Conservation (phyloP, 1,140 invertebrate genomes). For the Drosophila pectinifera region DNA sequence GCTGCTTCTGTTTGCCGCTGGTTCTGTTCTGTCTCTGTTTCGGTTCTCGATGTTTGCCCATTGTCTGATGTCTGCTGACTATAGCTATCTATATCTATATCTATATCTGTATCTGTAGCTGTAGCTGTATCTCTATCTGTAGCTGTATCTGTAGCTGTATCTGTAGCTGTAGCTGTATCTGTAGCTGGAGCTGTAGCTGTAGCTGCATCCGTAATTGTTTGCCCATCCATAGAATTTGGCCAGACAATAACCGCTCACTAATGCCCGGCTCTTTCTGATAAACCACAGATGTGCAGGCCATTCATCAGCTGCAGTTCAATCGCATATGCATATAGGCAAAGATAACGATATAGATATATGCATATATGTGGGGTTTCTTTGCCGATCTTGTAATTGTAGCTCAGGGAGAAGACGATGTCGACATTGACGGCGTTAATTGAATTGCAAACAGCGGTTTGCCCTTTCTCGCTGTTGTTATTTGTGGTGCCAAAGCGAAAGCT, state of each 20-base stretch:
- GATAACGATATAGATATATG: neutral
- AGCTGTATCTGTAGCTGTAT: conserved; percentile 31
- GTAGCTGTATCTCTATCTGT: neutral
- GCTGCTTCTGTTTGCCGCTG: conserved; percentile 37
- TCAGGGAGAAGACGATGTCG: conserved; percentile 35
- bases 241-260: conserved; percentile 59
- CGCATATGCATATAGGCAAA: neutral
- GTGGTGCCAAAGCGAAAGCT: conserved; percentile 54
- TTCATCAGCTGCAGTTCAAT: conserved; percentile 17
- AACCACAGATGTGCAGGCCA: conserved; percentile 48
- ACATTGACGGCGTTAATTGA: conserved; percentile 76
- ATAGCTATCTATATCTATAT: neutral
- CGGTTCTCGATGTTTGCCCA: conserved; percentile 28
- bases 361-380: conserved; percentile 29
- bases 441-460: conserved; percentile 68
- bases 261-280: conserved; percentile 58
- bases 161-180: no score
- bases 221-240: conserved; percentile 66
- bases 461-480: conserved; percentile 1
- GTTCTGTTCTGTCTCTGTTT: conserved; percentile 18
- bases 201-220: conserved; percentile 36
- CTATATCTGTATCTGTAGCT: conserved; percentile 3
- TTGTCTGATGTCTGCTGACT: conserved; percentile 19
- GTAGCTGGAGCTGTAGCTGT: neutral
- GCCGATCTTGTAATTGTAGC: conserved; percentile 71